These are phyloP conservation scores for Drosophila nikananu DNA, from an alignment of 1,140 invertebrate species.

Conservation along the genomic window DNA sequence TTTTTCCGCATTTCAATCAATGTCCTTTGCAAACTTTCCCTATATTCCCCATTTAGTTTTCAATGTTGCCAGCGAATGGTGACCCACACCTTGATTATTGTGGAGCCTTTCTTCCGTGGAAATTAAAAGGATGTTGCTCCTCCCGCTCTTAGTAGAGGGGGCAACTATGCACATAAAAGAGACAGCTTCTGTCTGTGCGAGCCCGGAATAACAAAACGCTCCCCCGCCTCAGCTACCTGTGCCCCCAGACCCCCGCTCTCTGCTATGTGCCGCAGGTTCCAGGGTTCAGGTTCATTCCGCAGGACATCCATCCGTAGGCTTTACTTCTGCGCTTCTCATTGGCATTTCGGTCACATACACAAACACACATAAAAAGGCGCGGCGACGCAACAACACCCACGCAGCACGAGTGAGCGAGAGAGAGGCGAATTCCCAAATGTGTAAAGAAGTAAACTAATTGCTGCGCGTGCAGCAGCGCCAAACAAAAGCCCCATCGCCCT, in stretches of 20 bases:
- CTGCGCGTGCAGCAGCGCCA: conserved; percentile 80
- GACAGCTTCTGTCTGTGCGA: conserved; percentile 63
- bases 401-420: conserved; percentile 38
- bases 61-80: conserved; percentile 11
- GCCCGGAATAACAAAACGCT: conserved; percentile 66
- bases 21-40: conserved; percentile 5
- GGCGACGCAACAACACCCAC: conserved; percentile 52
- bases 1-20: conserved; percentile 7
- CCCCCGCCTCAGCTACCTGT: conserved; percentile 25
- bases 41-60: conserved; percentile 5
- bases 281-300: conserved; percentile 36
- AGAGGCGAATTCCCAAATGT: conserved; percentile 60
- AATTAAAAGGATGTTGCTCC: conserved; percentile 57
- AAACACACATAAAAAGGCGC: conserved; percentile 79
- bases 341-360: conserved; percentile 84
- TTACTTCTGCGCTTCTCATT: conserved; percentile 71
- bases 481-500: conserved; percentile 47
- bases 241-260: conserved; percentile 1
- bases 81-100: conserved; percentile 33
- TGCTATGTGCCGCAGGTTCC: conserved; percentile 16
- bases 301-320: conserved; percentile 48
- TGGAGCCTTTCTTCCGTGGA: conserved; percentile 13
- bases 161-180: conserved; percentile 41
- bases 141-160: conserved; percentile 1
- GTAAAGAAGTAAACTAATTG: conserved; percentile 85